These are phyloP conservation scores for Nothocercus nigrocapillus DNA, from an alignment of 2,113 vertebrate species.

Conservation along the genomic window DNA sequence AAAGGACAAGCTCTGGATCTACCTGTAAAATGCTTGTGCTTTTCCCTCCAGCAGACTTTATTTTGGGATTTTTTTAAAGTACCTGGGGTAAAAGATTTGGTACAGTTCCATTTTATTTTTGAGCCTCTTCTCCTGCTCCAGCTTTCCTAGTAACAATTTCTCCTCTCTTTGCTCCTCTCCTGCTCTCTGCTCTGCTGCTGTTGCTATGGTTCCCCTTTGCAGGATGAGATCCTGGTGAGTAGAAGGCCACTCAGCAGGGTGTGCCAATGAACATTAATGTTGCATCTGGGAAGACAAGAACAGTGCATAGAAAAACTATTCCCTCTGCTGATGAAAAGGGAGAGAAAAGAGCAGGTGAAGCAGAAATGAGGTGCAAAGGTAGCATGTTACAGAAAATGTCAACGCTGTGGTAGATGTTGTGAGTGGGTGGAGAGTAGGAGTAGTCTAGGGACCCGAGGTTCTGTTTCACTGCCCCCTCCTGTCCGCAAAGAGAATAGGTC, in stretches of 20 bases:
- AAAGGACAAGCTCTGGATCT: neutral
- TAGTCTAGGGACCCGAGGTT: neutral
- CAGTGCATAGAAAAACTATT: slow-evolving; percentile 25
- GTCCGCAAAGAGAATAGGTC: slow-evolving; percentile 13
- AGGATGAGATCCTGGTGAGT: slow-evolving; percentile 94
- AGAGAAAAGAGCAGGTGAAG: slow-evolving; percentile 19
- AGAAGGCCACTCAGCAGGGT: slow-evolving; percentile 76
- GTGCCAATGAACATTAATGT: slow-evolving; percentile 68
- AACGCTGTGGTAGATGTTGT: neutral
- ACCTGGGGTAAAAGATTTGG: neutral
- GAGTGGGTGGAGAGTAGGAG: slow-evolving; percentile 27
- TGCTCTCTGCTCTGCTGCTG: slow-evolving; percentile 82
- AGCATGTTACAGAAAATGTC: neutral
- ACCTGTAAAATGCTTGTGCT: neutral
- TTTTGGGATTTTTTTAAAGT: slow-evolving; percentile 24
- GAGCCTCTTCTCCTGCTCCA: slow-evolving; percentile 68
- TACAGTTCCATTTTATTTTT: slow-evolving; percentile 45
- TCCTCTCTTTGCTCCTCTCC: slow-evolving; percentile 83
- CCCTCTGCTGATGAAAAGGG: slow-evolving; percentile 3
- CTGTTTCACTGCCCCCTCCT: slow-evolving; percentile 57
- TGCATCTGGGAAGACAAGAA: slow-evolving; percentile 69
- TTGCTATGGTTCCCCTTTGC: slow-evolving; percentile 87
- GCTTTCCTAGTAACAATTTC: slow-evolving; percentile 82
- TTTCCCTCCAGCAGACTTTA: slow-evolving; percentile 21
- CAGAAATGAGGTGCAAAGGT: neutral